A percentile compares a stretch with the other conserved stretches of the same genome.
phyloP scores from a whole-genome alignment of 2,113 vertebrate species.

The Riparia riparia region DNA sequence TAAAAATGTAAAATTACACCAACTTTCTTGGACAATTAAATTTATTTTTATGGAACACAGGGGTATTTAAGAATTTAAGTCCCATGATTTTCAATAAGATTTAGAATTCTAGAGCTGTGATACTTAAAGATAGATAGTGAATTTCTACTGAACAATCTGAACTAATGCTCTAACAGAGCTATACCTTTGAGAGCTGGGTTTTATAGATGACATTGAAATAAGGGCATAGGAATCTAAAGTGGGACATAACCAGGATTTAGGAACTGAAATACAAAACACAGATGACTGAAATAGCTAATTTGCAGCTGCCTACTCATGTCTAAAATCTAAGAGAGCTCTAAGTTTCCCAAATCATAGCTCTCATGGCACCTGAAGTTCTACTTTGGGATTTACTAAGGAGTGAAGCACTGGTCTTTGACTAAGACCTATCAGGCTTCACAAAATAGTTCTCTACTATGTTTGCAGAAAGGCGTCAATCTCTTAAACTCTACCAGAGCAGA shows the following conservation, averaged over 20 bases:
- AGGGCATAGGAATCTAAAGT: constrained; percentile 38
- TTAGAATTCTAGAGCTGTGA: background rate
- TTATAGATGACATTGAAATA: constrained; percentile 58
- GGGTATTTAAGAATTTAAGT: background rate
- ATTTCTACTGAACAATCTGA: background rate
- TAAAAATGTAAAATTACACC: background rate
- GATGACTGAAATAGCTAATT: constrained; percentile 43
- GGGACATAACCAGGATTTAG: constrained; percentile 38
- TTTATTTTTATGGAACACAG: background rate
- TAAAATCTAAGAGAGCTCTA: constrained; percentile 23
- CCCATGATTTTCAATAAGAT: background rate
- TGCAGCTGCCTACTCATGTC: background rate
- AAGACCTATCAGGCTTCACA: background rate
- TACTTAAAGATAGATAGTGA: background rate
- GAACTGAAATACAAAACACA: constrained; percentile 12
- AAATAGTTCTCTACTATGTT: background rate
- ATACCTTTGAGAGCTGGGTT: constrained; percentile 22
- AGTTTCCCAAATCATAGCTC: constrained; percentile 53
- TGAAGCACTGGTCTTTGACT: constrained; percentile 12
- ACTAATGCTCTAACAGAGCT: background rate
- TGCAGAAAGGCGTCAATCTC: background rate
- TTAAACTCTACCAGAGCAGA: background rate
- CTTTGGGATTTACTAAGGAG: background rate
- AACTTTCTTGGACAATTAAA: constrained; percentile 4
- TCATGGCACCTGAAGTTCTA: constrained; percentile 33